Evolutionary conservation across 2,797 vertebrate genomes (phyloP).

Genomic region (Lagorchestes hirsutus): DNA sequence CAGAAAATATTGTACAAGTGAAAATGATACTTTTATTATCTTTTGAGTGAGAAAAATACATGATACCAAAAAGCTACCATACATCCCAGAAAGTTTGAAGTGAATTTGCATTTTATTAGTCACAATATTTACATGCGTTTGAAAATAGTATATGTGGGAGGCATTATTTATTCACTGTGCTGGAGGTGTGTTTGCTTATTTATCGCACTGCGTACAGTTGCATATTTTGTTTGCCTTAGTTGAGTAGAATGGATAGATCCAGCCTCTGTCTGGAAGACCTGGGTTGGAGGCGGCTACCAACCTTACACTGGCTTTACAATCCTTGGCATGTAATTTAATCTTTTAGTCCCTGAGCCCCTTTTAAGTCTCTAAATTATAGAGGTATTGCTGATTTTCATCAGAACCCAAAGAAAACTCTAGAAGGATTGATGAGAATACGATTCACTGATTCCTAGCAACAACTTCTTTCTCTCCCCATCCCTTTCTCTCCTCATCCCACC

Average conservation of each 20-base stretch:
- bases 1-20: neutral
- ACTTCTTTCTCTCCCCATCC: neutral
- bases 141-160: neutral
- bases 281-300: neutral
- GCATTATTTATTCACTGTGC: neutral
- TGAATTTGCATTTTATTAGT: constrained; percentile 1
- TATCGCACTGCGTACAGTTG: neutral
- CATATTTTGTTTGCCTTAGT: neutral
- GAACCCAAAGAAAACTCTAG: neutral
- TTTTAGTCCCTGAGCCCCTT: neutral
- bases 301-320: neutral
- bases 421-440: neutral
- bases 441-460: neutral
- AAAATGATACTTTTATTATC: neutral
- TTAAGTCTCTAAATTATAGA: neutral
- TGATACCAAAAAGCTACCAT: neutral
- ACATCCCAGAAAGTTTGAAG: neutral
- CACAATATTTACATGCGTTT: neutral
- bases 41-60: neutral
- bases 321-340: neutral
- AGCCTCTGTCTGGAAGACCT: neutral
- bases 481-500: neutral
- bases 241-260: neutral
- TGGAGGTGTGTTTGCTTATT: neutral
- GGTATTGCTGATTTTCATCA: neutral